A percentile compares a stretch with the other conserved stretches of the same genome.
Evolutionary conservation across 2,888 invertebrate species (phyloP).

Genomic region (Siphlonurus alternatus): DNA sequence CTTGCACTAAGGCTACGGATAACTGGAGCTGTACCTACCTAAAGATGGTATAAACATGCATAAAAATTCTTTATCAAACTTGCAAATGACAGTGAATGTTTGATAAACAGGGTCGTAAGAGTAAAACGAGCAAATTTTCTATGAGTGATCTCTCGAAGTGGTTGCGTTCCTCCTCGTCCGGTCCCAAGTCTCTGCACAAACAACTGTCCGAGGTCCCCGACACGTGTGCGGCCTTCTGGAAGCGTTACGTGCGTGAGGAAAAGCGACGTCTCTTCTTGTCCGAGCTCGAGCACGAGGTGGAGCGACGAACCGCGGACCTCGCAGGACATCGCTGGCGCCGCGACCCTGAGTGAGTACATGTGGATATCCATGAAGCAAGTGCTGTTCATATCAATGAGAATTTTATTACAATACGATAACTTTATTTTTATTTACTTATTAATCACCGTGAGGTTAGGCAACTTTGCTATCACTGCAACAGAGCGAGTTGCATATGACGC

Average conservation of each 20-base stretch:
- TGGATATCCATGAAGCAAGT: too few species aligned
- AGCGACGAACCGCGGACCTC: background rate
- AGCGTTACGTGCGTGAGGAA: background rate
- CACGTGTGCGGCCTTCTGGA: background rate
- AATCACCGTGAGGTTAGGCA: too few species aligned
- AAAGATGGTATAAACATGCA: background rate
- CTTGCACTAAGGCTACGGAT: background rate
- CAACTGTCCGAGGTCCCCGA: background rate
- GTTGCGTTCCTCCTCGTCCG: background rate
- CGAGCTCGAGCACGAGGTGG: background rate
- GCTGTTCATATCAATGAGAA: too few species aligned
- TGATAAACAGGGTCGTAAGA: background rate
- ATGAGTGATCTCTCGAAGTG: background rate
- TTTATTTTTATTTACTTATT: too few species aligned
- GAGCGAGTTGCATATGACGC: too few species aligned
- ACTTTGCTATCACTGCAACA: too few species aligned
- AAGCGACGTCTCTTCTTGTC: background rate
- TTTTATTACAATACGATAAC: too few species aligned
- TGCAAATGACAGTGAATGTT: too few species aligned
- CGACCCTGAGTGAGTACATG: too few species aligned
- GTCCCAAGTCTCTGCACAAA: background rate
- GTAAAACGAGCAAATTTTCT: background rate
- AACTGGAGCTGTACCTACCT: background rate
- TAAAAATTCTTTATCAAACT: background rate
- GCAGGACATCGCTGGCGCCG: background rate